These are phyloP conservation scores for Erpetoichthys calabaricus DNA, from an alignment of 2,797 vertebrate species.

Conservation along the genomic window DNA sequence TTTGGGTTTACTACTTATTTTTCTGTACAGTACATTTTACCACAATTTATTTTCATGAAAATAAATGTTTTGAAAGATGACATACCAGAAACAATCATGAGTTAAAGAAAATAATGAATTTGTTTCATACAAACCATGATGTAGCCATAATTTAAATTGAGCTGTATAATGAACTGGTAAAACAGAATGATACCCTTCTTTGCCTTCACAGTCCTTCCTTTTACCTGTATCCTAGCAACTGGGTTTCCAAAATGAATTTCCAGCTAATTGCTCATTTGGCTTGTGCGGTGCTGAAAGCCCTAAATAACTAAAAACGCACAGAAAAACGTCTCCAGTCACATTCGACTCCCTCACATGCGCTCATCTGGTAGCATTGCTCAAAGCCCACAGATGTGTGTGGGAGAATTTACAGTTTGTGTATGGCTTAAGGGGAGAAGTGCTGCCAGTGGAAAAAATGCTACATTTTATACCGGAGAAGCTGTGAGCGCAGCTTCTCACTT, in stretches of 20 bases:
- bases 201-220: too few relatives aligned
- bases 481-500: too few relatives aligned
- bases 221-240: constrained; percentile 11
- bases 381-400: constrained; percentile 51
- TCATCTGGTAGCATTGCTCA: constrained; percentile 54
- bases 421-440: not conserved
- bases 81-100: too few relatives aligned
- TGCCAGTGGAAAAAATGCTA: not conserved
- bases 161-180: too few relatives aligned
- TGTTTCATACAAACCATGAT: too few relatives aligned
- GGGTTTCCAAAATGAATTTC: constrained; percentile 4
- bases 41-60: too few relatives aligned
- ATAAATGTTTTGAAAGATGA: too few relatives aligned
- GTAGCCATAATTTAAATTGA: too few relatives aligned
- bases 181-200: too few relatives aligned
- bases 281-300: not conserved
- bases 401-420: constrained; percentile 23
- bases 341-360: constrained; percentile 38
- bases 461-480: not conserved
- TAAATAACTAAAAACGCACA: not conserved
- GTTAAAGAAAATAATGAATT: too few relatives aligned
- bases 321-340: constrained; percentile 31
- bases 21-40: too few relatives aligned
- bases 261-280: constrained; percentile 2
- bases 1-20: too few relatives aligned